phyloP scores from a whole-genome alignment of 2,888 invertebrate species.

The Lasioglossum marginatum region DNA sequence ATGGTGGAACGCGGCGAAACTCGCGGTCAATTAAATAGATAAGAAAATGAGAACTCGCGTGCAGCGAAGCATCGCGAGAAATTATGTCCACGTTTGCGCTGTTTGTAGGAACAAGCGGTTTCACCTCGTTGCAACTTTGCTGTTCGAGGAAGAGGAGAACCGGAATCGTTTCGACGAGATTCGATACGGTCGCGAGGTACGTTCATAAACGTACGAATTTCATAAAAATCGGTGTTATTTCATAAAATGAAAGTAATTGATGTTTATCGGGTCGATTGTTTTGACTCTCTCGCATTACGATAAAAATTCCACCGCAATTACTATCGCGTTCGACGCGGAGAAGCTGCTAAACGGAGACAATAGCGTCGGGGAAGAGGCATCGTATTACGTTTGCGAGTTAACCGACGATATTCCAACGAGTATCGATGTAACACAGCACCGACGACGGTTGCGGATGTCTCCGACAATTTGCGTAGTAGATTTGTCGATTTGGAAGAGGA shows the following conservation, averaged over 20 bases:
- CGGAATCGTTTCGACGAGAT: background rate
- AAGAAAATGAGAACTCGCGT: background rate
- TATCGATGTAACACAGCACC: background rate
- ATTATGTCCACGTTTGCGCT: background rate
- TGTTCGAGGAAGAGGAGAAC: background rate
- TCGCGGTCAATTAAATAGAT: background rate
- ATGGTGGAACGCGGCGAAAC: background rate
- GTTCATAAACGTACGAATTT: background rate
- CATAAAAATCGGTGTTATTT: too few relatives aligned
- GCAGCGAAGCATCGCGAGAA: background rate
- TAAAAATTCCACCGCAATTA: background rate
- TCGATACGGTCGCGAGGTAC: background rate
- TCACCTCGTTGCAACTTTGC: background rate
- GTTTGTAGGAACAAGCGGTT: background rate
- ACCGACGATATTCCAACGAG: background rate
- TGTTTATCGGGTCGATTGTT: background rate
- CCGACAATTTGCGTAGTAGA: background rate
- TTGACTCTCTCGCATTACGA: background rate
- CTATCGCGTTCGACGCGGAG: background rate
- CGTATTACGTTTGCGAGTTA: background rate
- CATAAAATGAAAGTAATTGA: too few relatives aligned
- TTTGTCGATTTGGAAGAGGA: background rate
- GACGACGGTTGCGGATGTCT: background rate
- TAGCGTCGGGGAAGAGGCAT: background rate
- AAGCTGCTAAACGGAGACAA: background rate